These are phyloP conservation scores for Aphodius sticticus DNA, from an alignment of 2,888 invertebrate species.

Conservation along the genomic window DNA sequence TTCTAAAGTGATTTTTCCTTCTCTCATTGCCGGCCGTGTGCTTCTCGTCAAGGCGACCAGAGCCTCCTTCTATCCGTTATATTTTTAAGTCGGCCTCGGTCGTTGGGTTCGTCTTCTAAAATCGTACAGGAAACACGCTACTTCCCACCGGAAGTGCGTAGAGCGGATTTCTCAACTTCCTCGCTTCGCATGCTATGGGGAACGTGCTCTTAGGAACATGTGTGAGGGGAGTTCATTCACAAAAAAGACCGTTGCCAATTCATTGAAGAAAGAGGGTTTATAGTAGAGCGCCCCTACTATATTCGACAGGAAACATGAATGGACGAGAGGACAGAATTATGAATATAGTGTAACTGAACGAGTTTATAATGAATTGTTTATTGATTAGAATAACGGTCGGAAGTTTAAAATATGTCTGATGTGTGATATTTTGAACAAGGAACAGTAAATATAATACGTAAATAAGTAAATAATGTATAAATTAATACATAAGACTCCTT, in stretches of 20 bases:
- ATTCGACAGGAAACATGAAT: background rate
- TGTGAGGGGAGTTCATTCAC: background rate
- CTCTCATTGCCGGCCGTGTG: background rate
- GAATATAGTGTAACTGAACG: too few relatives aligned
- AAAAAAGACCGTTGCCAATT: background rate
- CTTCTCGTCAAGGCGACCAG: background rate
- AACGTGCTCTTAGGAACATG: background rate
- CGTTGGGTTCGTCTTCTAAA: background rate
- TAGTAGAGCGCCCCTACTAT: background rate
- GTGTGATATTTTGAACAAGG: too few relatives aligned
- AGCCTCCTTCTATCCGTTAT: background rate
- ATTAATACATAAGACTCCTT: too few relatives aligned
- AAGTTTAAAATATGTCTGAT: too few relatives aligned
- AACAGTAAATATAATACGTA: too few relatives aligned
- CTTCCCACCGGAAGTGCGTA: background rate
- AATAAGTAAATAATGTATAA: too few relatives aligned
- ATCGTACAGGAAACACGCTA: background rate
- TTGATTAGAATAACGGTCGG: too few relatives aligned
- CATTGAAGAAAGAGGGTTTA: background rate
- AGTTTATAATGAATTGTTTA: too few relatives aligned
- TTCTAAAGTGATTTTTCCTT: background rate
- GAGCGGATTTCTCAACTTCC: background rate
- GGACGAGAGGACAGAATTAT: background rate
- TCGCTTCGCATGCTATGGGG: background rate
- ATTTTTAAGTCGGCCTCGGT: constrained; percentile 4